Evolutionary conservation across 2,113 vertebrate genomes (phyloP).

Genomic region (Furnarius figulus): DNA sequence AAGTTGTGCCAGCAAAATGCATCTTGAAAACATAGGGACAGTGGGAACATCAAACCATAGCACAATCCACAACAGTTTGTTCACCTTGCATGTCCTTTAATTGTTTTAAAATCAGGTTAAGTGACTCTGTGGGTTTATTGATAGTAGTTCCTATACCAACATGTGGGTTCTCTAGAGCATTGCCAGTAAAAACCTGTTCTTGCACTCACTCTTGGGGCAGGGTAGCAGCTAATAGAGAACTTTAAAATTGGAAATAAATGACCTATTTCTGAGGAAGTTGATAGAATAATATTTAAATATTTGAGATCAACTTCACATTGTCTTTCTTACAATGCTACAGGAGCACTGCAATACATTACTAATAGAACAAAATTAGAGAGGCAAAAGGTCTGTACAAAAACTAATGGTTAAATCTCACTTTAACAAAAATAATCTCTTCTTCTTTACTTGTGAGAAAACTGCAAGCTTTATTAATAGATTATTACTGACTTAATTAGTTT

Average conservation of each 20-base stretch:
- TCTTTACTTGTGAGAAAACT: background rate
- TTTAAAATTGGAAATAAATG: constrained; percentile 50
- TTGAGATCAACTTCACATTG: background rate
- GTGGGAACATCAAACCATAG: background rate
- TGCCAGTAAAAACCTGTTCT: background rate
- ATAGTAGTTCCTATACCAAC: background rate
- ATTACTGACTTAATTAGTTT: background rate
- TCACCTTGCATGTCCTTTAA: background rate
- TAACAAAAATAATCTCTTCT: background rate
- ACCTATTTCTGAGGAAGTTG: constrained; percentile 14
- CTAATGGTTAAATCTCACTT: background rate
- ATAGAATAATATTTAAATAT: background rate
- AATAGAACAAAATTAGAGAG: background rate
- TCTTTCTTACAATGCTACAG: background rate
- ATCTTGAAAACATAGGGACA: background rate
- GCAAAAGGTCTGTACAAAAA: background rate
- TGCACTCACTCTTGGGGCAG: background rate
- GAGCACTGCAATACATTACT: background rate
- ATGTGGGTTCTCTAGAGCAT: background rate
- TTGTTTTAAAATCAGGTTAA: constrained; percentile 29
- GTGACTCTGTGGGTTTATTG: background rate
- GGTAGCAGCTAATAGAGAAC: background rate
- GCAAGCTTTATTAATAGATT: background rate
- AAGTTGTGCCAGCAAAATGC: rapidly evolving
- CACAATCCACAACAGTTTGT: background rate